These are phyloP conservation scores for Papilio elwesi DNA, from an alignment of 2,888 invertebrate species.

Conservation along the genomic window DNA sequence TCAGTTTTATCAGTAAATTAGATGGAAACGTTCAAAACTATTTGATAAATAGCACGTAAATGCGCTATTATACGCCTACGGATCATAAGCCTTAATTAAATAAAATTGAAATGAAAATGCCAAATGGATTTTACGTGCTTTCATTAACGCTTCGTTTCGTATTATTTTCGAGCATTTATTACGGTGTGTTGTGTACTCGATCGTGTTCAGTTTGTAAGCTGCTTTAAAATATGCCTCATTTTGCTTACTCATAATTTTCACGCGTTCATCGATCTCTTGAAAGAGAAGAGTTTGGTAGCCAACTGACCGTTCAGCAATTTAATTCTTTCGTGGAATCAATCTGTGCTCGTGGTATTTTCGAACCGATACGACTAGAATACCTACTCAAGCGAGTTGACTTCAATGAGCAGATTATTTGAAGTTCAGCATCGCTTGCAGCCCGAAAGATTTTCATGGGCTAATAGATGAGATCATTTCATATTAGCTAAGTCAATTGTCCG, in stretches of 20 bases:
- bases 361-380: too few relatives aligned
- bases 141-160: constrained; percentile 79
- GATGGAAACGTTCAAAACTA: constrained; percentile 46
- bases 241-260: constrained; percentile 61
- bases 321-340: too few relatives aligned
- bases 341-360: too few relatives aligned
- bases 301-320: too few relatives aligned
- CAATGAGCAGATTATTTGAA: neutral
- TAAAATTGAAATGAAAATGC: constrained; percentile 83
- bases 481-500: too few relatives aligned
- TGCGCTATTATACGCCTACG: constrained; percentile 59
- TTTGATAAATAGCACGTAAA: constrained; percentile 57
- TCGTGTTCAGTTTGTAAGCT: constrained; percentile 79
- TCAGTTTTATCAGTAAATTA: constrained; percentile 9
- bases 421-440: too few relatives aligned
- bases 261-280: constrained; percentile 29
- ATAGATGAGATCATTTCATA: too few relatives aligned
- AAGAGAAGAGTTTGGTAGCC: neutral
- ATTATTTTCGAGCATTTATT: constrained; percentile 81
- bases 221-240: constrained; percentile 81
- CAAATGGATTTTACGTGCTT: constrained; percentile 84
- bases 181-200: constrained; percentile 74
- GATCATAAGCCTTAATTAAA: constrained; percentile 81
- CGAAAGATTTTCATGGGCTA: too few relatives aligned
- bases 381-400: neutral